Percentiles rank a stretch among this genome's conserved stretches.
These are phyloP conservation scores for Drosophila willistoni DNA, from an alignment of 1,140 invertebrate species.

Conservation along the genomic window DNA sequence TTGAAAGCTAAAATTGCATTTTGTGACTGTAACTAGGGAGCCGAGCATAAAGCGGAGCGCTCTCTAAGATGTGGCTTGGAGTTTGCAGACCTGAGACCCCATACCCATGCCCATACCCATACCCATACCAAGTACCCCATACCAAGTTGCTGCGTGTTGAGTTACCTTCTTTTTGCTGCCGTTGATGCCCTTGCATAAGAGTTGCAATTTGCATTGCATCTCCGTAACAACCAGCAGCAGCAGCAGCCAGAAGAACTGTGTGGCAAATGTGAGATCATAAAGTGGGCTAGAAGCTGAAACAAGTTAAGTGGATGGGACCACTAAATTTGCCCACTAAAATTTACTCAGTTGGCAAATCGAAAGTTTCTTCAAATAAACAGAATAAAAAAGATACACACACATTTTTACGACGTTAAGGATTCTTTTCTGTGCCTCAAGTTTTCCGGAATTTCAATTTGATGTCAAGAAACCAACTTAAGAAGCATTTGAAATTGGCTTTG, in stretches of 20 bases:
- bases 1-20: slow-evolving; percentile 80
- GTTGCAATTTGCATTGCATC: slow-evolving; percentile 65
- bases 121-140: not conserved
- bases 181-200: slow-evolving; percentile 35
- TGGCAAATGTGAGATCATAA: slow-evolving; percentile 16
- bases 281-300: slow-evolving; percentile 7
- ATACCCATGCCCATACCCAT: not conserved
- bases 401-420: not conserved
- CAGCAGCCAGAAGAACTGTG: slow-evolving; percentile 2
- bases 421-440: not conserved
- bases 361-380: not conserved
- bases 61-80: slow-evolving; percentile 17
- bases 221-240: slow-evolving; percentile 8
- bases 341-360: slow-evolving; percentile 1
- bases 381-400: not conserved
- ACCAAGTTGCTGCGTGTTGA: slow-evolving; percentile 36
- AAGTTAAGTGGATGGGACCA: slow-evolving; percentile 11
- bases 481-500: too few species aligned
- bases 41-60: slow-evolving; percentile 23
- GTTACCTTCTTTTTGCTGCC: slow-evolving; percentile 47
- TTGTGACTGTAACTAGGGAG: slow-evolving; percentile 67
- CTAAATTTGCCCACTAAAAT: slow-evolving; percentile 8
- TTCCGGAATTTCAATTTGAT: too few species aligned
- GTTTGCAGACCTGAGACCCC: slow-evolving; percentile 20
- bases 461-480: too few species aligned